These are phyloP conservation scores for Euwallacea similis DNA, from an alignment of 1,140 invertebrate genomes.

Conservation along the genomic window DNA sequence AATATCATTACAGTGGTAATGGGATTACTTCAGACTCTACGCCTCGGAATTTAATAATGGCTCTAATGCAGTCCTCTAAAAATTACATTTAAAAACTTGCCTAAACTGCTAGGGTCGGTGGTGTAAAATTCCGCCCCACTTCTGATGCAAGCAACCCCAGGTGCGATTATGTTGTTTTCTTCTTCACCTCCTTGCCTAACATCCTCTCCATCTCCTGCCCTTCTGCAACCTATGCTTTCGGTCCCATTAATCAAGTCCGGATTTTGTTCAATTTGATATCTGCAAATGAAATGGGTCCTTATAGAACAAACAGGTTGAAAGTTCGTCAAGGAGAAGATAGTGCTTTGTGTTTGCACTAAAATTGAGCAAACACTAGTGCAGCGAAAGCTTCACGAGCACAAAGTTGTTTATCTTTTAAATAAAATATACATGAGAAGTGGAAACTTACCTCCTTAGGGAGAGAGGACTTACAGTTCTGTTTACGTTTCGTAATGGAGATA, in stretches of 20 bases:
- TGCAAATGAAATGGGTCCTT: slow-evolving; percentile 47
- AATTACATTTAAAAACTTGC: slow-evolving; percentile 11
- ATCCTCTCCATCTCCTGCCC: slow-evolving; percentile 43
- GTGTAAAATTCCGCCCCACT: slow-evolving; percentile 31
- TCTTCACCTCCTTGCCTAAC: slow-evolving; percentile 20
- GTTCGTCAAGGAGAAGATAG: no score
- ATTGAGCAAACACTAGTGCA: no score
- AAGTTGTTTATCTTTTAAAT: background rate
- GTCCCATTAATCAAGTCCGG: slow-evolving; percentile 77
- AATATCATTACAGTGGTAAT: slow-evolving; percentile 18
- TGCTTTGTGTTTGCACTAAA: no score
- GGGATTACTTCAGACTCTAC: slow-evolving; percentile 1
- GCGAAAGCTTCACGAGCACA: no score
- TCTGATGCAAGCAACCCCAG: slow-evolving; percentile 27
- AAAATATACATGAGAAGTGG: background rate
- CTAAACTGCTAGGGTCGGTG: slow-evolving; percentile 14
- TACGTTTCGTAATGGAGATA: slow-evolving; percentile 40
- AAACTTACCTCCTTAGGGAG: slow-evolving; percentile 43
- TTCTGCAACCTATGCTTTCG: slow-evolving; percentile 65
- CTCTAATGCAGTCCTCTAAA: background rate
- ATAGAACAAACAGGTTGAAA: no score
- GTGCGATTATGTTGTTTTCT: slow-evolving; percentile 7
- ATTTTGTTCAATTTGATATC: slow-evolving; percentile 67
- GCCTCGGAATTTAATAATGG: slow-evolving; percentile 14
- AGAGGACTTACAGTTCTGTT: slow-evolving; percentile 44